phyloP scores from a whole-genome alignment of 2,797 vertebrate species.

The Sebastes cheni region DNA sequence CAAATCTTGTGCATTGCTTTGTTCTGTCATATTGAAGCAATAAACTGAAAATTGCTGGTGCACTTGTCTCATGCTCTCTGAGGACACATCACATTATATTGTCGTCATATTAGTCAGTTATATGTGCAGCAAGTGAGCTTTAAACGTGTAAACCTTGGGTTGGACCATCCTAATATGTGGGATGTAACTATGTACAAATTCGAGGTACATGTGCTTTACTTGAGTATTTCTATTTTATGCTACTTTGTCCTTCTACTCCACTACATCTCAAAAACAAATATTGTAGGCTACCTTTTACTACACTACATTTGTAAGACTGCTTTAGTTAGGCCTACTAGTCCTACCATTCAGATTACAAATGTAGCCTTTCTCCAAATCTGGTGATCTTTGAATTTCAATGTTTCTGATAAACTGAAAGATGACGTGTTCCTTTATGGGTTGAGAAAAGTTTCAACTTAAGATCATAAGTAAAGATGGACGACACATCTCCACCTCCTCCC shows the following conservation, averaged over 20 bases:
- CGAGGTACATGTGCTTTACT: background rate
- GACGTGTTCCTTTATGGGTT: no score
- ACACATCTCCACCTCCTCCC: no score
- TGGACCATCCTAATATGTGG: background rate
- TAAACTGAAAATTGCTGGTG: constrained; percentile 43
- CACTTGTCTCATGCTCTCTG: background rate
- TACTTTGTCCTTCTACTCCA: background rate
- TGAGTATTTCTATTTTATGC: background rate
- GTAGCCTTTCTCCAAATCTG: background rate
- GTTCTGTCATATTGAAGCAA: constrained; percentile 28
- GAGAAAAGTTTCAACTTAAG: no score
- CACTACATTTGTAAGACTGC: background rate
- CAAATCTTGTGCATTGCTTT: background rate
- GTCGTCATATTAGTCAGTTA: background rate
- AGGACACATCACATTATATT: background rate
- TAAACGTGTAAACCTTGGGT: background rate
- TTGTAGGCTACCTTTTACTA: background rate
- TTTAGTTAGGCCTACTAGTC: background rate
- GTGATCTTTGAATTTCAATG: background rate
- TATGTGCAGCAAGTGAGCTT: background rate
- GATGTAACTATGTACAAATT: background rate
- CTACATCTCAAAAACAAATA: background rate
- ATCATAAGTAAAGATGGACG: no score
- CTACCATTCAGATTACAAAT: background rate
- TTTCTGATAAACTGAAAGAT: no score